phyloP scores from a whole-genome alignment of 2,888 invertebrate genomes.

The Nomada lathburiana region DNA sequence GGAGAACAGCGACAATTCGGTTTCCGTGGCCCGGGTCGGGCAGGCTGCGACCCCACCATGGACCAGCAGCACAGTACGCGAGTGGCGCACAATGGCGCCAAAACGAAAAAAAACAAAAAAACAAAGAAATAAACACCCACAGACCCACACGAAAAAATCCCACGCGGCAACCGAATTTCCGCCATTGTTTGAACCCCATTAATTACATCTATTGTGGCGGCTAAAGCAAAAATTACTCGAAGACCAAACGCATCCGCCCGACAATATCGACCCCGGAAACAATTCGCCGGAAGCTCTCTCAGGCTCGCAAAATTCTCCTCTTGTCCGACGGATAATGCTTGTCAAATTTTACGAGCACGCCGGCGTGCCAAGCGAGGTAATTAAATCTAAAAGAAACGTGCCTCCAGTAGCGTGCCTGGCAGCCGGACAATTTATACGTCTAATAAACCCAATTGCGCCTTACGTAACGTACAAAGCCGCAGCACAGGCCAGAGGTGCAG shows the following conservation, averaged over 20 bases:
- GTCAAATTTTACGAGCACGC: slow-evolving; percentile 32
- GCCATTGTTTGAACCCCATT: neutral
- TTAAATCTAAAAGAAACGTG: slow-evolving; percentile 30
- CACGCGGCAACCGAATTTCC: neutral
- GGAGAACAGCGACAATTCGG: no score
- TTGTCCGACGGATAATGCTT: neutral
- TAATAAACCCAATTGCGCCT: slow-evolving; percentile 51
- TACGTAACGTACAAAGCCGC: slow-evolving; percentile 35
- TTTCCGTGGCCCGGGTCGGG: no score
- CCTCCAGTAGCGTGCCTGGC: slow-evolving; percentile 22
- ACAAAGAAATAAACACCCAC: no score
- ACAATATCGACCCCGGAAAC: neutral
- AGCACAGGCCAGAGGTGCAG: neutral
- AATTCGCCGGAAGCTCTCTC: neutral
- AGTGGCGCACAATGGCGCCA: no score
- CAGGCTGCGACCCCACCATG: no score
- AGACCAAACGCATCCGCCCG: neutral
- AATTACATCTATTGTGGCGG: neutral
- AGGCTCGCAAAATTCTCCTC: slow-evolving; percentile 2
- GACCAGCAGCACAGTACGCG: no score
- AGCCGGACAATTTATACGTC: slow-evolving; percentile 49
- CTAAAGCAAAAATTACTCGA: neutral
- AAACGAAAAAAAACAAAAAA: no score
- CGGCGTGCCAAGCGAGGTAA: slow-evolving; percentile 41
- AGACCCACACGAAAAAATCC: neutral